Base-by-base conservation (phyloP, 2,113 vertebrate genomes). In the Elaphurus davidianus region DNA sequence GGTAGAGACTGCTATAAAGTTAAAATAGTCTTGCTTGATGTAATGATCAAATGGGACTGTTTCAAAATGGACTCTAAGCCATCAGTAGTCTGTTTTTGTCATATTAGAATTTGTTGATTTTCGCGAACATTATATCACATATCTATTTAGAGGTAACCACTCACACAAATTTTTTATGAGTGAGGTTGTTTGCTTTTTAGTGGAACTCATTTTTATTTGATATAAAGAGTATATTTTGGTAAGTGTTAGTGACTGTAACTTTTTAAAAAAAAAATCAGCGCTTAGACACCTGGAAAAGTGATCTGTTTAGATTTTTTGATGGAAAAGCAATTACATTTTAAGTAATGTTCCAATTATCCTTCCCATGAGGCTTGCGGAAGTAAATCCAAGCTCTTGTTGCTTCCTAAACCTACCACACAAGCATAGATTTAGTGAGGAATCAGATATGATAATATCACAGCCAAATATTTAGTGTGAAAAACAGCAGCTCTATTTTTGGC, bases 241-340 rank as follows among this genome's bases (percentile, higher is more conserved):
- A 94, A 96, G 30, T 86, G 52, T 79, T 84, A 45, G 25, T 19
- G 21, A 93, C 8, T 90, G 57, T 12, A 16, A 40, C 25, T 87
- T 84, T 76, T 27, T 0, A 16, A 40, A 19, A 67, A 71, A 76
- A 52, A 62, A n/a, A 10, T 84, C 79, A 36, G 7, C 50, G 55
- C 15, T 95, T 90, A 79, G 76, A 95, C 33, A 96, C 60, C 90
- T 97, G 85, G 64, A 86, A 97, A 90, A 95, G 82, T 79, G 21
- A 94, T 86, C 25, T 43, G 25, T 92, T 95, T 83, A 94, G 83
- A 82, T 94, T 94, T 92, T 96, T 78, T 95, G 78, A 91, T 64
- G 50, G 88, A 96, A 97, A 97, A 97, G n/a, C 85, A 97, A 94
- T 97, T 89, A 83, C 17, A 74, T 92, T 79, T 95, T 96, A 94